Evolutionary conservation across 2,797 vertebrate species (phyloP).

Genomic region (Centroberyx gerrardi): DNA sequence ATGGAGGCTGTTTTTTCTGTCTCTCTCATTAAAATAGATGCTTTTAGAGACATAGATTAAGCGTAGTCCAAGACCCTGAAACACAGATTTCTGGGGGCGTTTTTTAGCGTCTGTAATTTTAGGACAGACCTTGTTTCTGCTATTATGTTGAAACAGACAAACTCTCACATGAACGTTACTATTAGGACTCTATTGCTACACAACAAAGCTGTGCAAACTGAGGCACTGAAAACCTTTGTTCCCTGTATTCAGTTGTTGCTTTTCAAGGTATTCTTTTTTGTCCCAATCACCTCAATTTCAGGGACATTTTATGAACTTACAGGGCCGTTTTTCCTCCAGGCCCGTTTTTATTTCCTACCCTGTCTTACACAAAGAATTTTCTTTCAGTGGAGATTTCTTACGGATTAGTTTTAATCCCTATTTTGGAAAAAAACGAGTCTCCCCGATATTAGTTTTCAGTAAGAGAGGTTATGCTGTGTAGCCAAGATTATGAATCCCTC

Average conservation of each 20-base stretch:
- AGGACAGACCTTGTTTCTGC: not conserved
- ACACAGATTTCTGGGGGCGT: not conserved
- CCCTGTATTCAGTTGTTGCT: not conserved
- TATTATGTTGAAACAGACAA: too few relatives aligned
- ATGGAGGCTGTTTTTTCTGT: constrained; percentile 25
- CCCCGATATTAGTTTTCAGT: not conserved
- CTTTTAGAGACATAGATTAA: constrained; percentile 26
- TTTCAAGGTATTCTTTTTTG: not conserved
- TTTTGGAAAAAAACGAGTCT: not conserved
- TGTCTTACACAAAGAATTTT: not conserved
- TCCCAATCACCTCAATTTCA: not conserved
- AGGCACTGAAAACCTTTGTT: not conserved
- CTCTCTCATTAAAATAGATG: constrained; percentile 12
- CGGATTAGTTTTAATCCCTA: constrained; percentile 6
- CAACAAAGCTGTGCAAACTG: not conserved
- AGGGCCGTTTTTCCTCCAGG: not conserved
- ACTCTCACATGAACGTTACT: not conserved
- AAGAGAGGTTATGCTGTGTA: not conserved
- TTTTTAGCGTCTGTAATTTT: not conserved
- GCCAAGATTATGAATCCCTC: constrained; percentile 6
- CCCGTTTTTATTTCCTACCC: not conserved
- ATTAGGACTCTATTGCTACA: not conserved
- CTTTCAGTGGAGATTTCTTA: not conserved
- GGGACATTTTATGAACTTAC: constrained; percentile 1
- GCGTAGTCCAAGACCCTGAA: not conserved